A percentile compares a stretch with the other conserved stretches of the same genome.
phyloP scores from a whole-genome alignment of 2,888 invertebrate species.

The Brachyptera putata region DNA sequence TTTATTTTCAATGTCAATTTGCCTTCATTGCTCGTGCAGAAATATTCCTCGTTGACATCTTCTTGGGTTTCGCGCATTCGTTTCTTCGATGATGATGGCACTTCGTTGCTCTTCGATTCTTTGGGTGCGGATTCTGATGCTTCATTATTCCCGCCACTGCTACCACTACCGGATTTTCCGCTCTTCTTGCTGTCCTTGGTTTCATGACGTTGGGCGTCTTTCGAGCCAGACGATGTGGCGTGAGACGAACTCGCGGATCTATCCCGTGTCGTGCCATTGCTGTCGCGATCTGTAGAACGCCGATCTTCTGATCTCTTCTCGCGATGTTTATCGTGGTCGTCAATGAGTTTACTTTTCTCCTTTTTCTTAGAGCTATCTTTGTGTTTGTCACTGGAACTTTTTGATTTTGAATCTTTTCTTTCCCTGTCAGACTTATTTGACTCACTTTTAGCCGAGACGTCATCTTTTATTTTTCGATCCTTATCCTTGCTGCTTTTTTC shows the following conservation, averaged over 20 bases:
- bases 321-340: conserved; percentile 68
- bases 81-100: conserved; percentile 41
- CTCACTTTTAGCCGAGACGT: background rate
- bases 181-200: background rate
- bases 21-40: conserved; percentile 41
- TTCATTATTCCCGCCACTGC: conserved; percentile 4
- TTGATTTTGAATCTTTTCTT: background rate
- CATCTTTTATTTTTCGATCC: conserved; percentile 20
- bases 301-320: conserved; percentile 60
- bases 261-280: conserved; percentile 51
- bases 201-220: background rate
- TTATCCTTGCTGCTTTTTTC: conserved; percentile 16
- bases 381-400: conserved; percentile 8
- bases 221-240: background rate
- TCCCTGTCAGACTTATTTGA: background rate
- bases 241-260: conserved; percentile 12
- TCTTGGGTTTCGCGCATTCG: conserved; percentile 39
- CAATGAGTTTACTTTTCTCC: conserved; percentile 47
- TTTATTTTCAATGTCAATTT: conserved; percentile 50
- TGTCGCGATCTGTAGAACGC: conserved; percentile 73
- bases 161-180: background rate
- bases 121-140: background rate
- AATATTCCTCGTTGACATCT: conserved; percentile 33
- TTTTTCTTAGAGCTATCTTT: conserved; percentile 36
- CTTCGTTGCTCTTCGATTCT: no score